Evolutionary conservation across 2,888 invertebrate genomes (phyloP).

Genomic region (Orchesella flavescens): DNA sequence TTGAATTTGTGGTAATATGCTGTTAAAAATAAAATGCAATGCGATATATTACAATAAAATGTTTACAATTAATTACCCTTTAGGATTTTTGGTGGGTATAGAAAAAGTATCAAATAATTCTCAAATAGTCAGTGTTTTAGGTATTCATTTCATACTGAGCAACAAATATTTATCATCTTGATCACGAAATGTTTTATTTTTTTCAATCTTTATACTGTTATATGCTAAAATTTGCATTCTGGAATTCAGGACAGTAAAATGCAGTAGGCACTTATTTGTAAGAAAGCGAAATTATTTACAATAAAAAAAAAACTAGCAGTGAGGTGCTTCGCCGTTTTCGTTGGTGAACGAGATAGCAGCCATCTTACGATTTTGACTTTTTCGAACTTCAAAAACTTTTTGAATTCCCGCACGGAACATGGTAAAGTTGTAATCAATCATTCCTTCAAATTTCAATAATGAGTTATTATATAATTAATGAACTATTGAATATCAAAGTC

Average conservation of each 20-base stretch:
- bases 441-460: constrained; percentile 79
- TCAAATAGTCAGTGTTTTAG: too few relatives aligned
- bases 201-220: too few relatives aligned
- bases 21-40: constrained; percentile 4
- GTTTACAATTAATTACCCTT: too few relatives aligned
- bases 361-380: constrained; percentile 66
- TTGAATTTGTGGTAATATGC: not conserved
- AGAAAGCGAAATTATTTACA: not conserved
- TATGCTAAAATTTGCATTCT: too few relatives aligned
- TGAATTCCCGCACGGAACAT: constrained; percentile 97
- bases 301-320: constrained; percentile 28
- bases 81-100: too few relatives aligned
- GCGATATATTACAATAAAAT: too few relatives aligned
- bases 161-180: too few relatives aligned
- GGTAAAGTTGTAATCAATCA: constrained; percentile 98
- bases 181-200: too few relatives aligned
- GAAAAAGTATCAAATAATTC: too few relatives aligned
- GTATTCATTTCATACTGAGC: too few relatives aligned
- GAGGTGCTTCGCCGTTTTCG: constrained; percentile 58
- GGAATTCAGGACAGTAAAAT: too few relatives aligned
- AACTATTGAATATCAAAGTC: not conserved
- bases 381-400: constrained; percentile 87
- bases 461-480: constrained; percentile 1
- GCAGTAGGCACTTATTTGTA: not conserved
- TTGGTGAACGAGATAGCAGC: constrained; percentile 59